A percentile compares a stretch with the other conserved stretches of the same genome.
Conservation (phyloP, 35 echinoderm and acorn worm species). For the Apostichopus japonicus region DNA sequence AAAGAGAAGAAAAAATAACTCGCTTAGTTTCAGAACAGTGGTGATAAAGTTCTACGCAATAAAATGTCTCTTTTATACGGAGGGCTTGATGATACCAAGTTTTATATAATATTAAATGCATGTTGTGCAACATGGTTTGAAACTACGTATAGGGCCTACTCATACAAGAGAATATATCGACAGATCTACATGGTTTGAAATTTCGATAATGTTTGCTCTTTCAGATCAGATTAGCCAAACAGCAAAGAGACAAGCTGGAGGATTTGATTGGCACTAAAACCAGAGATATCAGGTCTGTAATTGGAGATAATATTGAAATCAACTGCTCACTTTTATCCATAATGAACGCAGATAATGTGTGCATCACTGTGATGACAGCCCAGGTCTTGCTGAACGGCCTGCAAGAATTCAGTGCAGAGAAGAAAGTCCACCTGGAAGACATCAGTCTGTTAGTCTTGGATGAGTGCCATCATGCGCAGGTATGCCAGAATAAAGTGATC, state of each 20-base stretch:
- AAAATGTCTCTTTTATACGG: too few species aligned
- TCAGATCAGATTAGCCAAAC: conserved; percentile 8
- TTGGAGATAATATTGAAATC: conserved; percentile 3
- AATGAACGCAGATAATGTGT: conserved; percentile 22
- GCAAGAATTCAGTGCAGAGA: neutral
- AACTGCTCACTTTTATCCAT: conserved; percentile 37
- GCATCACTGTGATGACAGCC: conserved; percentile 38
- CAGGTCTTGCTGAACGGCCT: conserved; percentile 26
- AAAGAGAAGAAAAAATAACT: too few species aligned
- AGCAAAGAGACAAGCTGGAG: conserved; percentile 17
- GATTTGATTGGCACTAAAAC: conserved; percentile 4
- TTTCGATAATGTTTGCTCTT: neutral
- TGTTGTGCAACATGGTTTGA: too few species aligned
- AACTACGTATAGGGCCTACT: too few species aligned
- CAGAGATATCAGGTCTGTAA: conserved; percentile 5
- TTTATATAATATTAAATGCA: too few species aligned
- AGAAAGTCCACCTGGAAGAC: neutral
- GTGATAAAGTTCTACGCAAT: too few species aligned
- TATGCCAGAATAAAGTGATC: neutral
- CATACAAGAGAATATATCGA: too few species aligned
- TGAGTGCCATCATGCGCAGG: conserved; percentile 44
- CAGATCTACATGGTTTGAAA: too few species aligned
- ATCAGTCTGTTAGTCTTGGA: neutral
- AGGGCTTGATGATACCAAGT: too few species aligned
- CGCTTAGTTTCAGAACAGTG: too few species aligned